Percentiles rank a stretch among this genome's conserved stretches.
Conservation (phyloP, 2,888 invertebrate species). For the Sycophila texana region DNA sequence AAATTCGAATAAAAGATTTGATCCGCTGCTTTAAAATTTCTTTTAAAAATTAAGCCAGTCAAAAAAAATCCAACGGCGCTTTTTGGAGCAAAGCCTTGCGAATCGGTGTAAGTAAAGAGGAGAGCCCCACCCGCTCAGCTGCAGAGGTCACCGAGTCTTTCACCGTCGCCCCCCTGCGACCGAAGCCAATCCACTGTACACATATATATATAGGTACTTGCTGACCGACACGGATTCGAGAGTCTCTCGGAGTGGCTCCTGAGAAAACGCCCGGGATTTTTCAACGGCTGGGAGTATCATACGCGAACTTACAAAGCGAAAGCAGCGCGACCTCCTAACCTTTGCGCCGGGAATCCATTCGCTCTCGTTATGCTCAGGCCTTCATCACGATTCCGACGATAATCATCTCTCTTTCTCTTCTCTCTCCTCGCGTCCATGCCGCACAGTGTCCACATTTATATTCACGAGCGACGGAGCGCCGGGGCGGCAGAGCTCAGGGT, state of each 20-base stretch:
- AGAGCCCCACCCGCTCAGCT: background rate
- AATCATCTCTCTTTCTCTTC: constrained; percentile 30
- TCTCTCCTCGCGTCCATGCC: background rate
- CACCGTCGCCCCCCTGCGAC: background rate
- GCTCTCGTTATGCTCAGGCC: constrained; percentile 40
- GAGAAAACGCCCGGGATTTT: too few species aligned
- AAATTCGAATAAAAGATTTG: too few species aligned
- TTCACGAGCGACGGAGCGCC: background rate
- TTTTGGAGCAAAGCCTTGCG: too few species aligned
- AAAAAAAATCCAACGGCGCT: too few species aligned
- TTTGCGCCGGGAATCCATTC: constrained; percentile 16
- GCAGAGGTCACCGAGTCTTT: background rate
- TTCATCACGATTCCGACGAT: constrained; percentile 45
- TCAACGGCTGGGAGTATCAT: too few species aligned
- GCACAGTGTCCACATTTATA: constrained; percentile 2
- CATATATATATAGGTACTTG: background rate
- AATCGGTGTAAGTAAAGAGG: background rate
- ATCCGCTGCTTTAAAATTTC: too few species aligned
- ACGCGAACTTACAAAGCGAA: background rate
- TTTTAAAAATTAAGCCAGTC: too few species aligned
- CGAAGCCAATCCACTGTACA: background rate
- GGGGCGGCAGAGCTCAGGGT: constrained; percentile 34
- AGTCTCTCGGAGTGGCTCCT: background rate
- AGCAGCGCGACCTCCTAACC: constrained; percentile 44
- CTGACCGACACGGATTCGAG: background rate